These are phyloP conservation scores for Gadopsis marmoratus DNA, from an alignment of 2,797 vertebrate genomes.

Conservation along the genomic window DNA sequence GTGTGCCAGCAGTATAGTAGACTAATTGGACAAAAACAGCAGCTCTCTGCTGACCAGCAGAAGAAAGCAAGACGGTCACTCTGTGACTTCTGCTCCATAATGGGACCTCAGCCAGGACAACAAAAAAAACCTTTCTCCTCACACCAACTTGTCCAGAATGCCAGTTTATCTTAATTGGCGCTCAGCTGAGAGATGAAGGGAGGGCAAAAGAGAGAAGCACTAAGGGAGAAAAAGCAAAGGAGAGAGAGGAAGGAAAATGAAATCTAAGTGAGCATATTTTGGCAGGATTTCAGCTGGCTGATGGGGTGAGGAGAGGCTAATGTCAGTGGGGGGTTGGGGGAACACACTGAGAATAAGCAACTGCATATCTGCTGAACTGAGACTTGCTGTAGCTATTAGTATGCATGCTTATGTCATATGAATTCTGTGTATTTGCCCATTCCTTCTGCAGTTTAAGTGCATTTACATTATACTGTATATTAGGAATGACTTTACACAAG, in stretches of 20 bases:
- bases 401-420: conserved; percentile 23
- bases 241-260: conserved; percentile 57
- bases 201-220: conserved; percentile 48
- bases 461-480: neutral
- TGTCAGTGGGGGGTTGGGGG: conserved; percentile 64
- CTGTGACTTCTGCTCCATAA: conserved; percentile 54
- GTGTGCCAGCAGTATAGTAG: conserved; percentile 16
- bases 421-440: neutral
- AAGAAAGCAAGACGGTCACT: conserved; percentile 39
- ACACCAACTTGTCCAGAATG: conserved; percentile 59
- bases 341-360: conserved; percentile 52
- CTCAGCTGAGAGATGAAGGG: conserved; percentile 59
- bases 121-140: conserved; percentile 36
- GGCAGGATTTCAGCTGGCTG: conserved; percentile 76
- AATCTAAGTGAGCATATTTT: conserved; percentile 73
- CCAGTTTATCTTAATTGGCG: conserved; percentile 82
- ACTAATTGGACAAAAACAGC: conserved; percentile 65
- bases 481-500: conserved; percentile 7
- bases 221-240: conserved; percentile 46
- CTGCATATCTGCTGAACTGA: conserved; percentile 50
- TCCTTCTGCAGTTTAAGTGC: neutral
- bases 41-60: conserved; percentile 40
- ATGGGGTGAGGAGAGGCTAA: conserved; percentile 70
- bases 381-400: conserved; percentile 32
- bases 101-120: conserved; percentile 63